Conservation (phyloP, 2,113 vertebrate species). For the Myrmophylax atrothorax region DNA sequence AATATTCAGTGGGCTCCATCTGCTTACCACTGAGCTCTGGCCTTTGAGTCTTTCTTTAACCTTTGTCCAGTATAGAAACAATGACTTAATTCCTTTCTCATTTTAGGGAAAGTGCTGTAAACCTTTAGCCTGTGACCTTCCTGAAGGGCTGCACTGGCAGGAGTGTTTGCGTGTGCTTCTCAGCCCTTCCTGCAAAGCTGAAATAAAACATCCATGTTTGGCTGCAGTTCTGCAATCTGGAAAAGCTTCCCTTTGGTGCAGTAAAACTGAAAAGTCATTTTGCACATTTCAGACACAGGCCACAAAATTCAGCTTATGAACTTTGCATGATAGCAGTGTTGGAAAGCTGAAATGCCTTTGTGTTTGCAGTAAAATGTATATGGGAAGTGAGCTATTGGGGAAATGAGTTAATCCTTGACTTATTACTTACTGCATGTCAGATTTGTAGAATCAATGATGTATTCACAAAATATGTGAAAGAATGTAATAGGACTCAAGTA, state of each 20-base stretch:
- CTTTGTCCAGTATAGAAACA: not conserved
- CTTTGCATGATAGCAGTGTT: not conserved
- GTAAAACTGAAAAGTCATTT: constrained; percentile 45
- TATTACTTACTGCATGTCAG: not conserved
- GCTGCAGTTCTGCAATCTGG: not conserved
- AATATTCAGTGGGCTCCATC: not conserved
- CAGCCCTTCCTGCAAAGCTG: constrained; percentile 9
- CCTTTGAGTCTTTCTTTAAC: constrained; percentile 8
- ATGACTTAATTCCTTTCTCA: not conserved
- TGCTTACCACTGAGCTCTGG: not conserved
- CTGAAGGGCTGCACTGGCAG: not conserved
- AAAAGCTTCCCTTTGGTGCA: constrained; percentile 16
- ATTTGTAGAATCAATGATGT: not conserved
- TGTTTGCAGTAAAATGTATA: not conserved
- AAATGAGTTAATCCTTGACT: not conserved
- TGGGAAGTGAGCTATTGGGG: not conserved
- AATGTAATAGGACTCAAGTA: not conserved
- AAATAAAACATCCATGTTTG: constrained; percentile 14
- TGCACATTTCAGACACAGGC: not conserved
- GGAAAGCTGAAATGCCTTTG: not conserved
- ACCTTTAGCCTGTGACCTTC: not conserved
- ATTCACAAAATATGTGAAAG: not conserved
- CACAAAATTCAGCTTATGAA: not conserved
- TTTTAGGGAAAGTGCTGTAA: constrained; percentile 1
- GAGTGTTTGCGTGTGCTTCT: not conserved